These are phyloP conservation scores for Acanthurus tractus DNA, from an alignment of 2,797 vertebrate genomes.

Conservation along the genomic window DNA sequence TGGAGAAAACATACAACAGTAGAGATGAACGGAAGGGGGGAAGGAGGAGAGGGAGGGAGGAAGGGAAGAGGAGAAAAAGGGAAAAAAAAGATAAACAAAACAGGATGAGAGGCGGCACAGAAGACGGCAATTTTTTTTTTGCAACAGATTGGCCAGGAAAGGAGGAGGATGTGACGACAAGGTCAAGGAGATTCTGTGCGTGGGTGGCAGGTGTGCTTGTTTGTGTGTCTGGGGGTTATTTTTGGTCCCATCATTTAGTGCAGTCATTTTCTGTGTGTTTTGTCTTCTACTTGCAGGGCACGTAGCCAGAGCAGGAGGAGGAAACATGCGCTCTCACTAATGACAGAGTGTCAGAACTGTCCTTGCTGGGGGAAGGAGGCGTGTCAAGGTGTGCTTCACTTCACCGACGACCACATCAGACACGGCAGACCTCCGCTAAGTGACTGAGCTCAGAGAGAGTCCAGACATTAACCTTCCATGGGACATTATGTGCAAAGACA, in stretches of 20 bases:
- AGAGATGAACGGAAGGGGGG: slow-evolving; percentile 23
- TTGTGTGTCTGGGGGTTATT: slow-evolving; percentile 50
- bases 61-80: slow-evolving; percentile 13
- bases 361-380: slow-evolving; percentile 77
- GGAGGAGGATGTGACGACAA: slow-evolving; percentile 65
- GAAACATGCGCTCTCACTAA: slow-evolving; percentile 67
- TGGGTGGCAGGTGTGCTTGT: slow-evolving; percentile 59
- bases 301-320: slow-evolving; percentile 69
- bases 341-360: slow-evolving; percentile 68
- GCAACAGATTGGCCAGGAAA: slow-evolving; percentile 51
- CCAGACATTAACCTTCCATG: slow-evolving; percentile 62
- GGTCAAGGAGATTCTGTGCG: slow-evolving; percentile 68
- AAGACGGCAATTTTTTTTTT: slow-evolving; percentile 37
- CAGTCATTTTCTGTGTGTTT: slow-evolving; percentile 62
- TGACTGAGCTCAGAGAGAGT: slow-evolving; percentile 53
- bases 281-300: slow-evolving; percentile 73
- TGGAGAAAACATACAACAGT: slow-evolving; percentile 63
- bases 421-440: slow-evolving; percentile 49
- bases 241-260: slow-evolving; percentile 61
- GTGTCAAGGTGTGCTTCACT: slow-evolving; percentile 69
- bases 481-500: slow-evolving; percentile 49
- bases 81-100: slow-evolving; percentile 37
- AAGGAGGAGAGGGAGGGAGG: not conserved
- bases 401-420: slow-evolving; percentile 63
- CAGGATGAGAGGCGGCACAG: slow-evolving; percentile 51